These are phyloP conservation scores for Acholoe squamosa DNA, from an alignment of 2,888 invertebrate species.

Conservation along the genomic window DNA sequence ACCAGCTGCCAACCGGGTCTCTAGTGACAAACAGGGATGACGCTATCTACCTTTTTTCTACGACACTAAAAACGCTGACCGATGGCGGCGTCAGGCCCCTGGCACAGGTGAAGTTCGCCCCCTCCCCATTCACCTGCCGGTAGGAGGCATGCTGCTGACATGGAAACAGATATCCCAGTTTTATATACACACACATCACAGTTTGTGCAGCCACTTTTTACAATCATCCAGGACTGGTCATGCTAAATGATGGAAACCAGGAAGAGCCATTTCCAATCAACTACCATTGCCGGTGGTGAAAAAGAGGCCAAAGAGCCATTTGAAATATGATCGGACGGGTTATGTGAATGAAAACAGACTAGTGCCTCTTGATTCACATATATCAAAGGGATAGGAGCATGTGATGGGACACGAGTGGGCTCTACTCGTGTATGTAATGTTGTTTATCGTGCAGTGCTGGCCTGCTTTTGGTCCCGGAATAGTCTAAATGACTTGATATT, in stretches of 20 bases:
- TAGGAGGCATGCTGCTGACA: background rate
- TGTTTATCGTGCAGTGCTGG: background rate
- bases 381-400: background rate
- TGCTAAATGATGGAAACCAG: background rate
- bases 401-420: background rate
- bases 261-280: background rate
- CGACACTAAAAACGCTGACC: background rate
- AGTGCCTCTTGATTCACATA: background rate
- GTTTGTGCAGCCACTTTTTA: too few species aligned
- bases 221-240: background rate
- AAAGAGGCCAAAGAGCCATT: background rate
- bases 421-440: constrained; percentile 11
- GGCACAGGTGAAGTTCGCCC: background rate
- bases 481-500: too few species aligned
- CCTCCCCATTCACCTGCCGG: background rate
- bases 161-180: background rate
- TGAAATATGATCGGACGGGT: background rate
- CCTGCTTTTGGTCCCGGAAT: background rate
- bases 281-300: background rate
- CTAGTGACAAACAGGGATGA: background rate
- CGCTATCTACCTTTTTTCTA: background rate
- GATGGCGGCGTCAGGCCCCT: background rate
- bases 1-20: background rate
- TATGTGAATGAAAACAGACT: background rate
- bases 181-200: background rate